phyloP scores from a whole-genome alignment of 2,113 vertebrate species.

The Aplodontia rufa region DNA sequence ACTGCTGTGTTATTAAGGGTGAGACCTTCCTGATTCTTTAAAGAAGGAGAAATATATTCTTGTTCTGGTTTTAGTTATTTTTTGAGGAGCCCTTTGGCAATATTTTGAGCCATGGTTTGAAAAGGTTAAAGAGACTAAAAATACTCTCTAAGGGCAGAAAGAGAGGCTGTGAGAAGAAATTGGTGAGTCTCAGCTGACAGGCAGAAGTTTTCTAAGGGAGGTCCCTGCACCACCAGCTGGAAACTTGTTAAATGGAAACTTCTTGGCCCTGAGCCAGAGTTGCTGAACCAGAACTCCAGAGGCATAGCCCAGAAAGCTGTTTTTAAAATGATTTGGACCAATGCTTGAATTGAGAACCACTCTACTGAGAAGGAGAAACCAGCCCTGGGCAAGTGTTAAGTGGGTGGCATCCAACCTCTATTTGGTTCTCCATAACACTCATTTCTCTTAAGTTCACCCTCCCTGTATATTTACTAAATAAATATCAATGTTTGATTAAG shows the following conservation, averaged over 20 bases:
- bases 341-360: neutral
- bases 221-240: neutral
- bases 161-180: neutral
- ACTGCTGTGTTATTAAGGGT: too few relatives aligned
- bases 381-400: neutral
- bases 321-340: neutral
- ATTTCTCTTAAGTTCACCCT: neutral
- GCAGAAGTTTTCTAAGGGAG: neutral
- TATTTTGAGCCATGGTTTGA: constrained; percentile 39
- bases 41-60: constrained; percentile 46
- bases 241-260: neutral
- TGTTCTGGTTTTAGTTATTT: constrained; percentile 28
- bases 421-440: neutral
- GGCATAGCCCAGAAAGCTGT: neutral
- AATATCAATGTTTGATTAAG: neutral
- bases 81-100: neutral
- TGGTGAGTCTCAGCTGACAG: neutral
- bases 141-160: neutral
- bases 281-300: neutral
- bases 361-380: neutral
- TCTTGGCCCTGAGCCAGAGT: neutral
- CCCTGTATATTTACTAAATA: neutral
- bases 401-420: neutral
- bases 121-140: constrained; percentile 8
- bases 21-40: too few relatives aligned